phyloP scores from a whole-genome alignment of 2,113 vertebrate species.

The Tursiops truncatus region DNA sequence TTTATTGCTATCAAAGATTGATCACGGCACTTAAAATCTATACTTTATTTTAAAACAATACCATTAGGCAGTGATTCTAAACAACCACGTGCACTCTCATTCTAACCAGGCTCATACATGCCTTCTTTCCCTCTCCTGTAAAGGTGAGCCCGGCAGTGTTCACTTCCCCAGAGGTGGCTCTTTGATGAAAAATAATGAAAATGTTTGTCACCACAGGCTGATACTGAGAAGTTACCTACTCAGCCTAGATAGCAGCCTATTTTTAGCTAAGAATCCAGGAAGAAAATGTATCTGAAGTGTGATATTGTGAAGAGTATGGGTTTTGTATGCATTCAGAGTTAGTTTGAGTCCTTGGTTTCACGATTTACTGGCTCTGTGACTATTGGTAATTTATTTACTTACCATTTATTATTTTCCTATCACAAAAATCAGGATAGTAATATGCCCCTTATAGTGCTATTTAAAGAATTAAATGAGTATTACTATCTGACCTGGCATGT shows the following conservation, averaged over 20 bases:
- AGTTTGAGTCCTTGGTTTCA: neutral
- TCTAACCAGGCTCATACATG: neutral
- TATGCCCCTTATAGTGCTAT: neutral
- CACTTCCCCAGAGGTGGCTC: neutral
- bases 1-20: neutral
- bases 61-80: neutral
- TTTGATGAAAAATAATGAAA: slow-evolving; percentile 10
- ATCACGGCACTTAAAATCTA: neutral
- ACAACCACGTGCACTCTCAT: neutral
- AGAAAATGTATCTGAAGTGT: neutral
- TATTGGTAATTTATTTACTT: neutral
- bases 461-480: neutral
- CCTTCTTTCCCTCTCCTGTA: neutral
- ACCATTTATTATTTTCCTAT: neutral
- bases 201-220: neutral
- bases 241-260: neutral
- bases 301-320: neutral
- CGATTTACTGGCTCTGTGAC: neutral
- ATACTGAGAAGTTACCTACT: neutral
- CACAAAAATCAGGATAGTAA: neutral
- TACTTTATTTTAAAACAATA: neutral
- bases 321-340: neutral
- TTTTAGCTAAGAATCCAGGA: neutral
- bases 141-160: neutral
- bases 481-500: neutral